Evolutionary conservation across 2,113 vertebrate genomes (phyloP), one percentile per base, ranked within the genome.

Genomic region (Pseudopipra pipra): DNA sequence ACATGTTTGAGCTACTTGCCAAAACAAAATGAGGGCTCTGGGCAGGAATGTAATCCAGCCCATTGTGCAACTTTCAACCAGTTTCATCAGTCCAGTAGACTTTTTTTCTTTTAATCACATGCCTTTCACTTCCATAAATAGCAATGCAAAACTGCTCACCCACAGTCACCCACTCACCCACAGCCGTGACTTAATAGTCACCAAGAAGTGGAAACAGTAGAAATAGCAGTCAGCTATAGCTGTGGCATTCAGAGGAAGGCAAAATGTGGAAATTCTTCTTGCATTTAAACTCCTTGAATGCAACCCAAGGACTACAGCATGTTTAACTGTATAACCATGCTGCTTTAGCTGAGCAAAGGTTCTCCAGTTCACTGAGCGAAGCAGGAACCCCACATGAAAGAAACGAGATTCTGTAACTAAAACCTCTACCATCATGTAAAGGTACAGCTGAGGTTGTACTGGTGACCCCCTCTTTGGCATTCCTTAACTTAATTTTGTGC

Each of bases 71-170:
- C 87, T 93, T 85, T 56, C 82, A 93, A 49, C 46, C 51, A 93
- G 16, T 62, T 85, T 59, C 82, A 80, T 62, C 63, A 55, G 35
- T 62, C 59, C 75, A 71, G 43, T 8, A 71, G 55, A 51, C 44
- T 77, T 66, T n/a, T 87, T 55, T 3, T 22, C 11, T 92, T 91
- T 89, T 67, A 11, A 3, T 87, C 87, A 85, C 71, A 95, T 55
- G 95, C 67, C 59, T 93, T 94, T 87, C 81, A 80, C 71, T 93
- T 88, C 95, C 87, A 91, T 74, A 96, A 96, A 93, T 58, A 95
- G 87, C 43, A 79, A 74, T 63, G 82, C 37, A 94, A 91, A 94
- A 68, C 72, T 66, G 61, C 66, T 96, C 19, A 2, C 61, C 78
- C 90, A 83, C 88, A 93, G 67, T n/a, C 87, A 78, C 74, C 65